phyloP scores from a whole-genome alignment of 2,888 invertebrate species.

The Crossocerus cetratus region DNA sequence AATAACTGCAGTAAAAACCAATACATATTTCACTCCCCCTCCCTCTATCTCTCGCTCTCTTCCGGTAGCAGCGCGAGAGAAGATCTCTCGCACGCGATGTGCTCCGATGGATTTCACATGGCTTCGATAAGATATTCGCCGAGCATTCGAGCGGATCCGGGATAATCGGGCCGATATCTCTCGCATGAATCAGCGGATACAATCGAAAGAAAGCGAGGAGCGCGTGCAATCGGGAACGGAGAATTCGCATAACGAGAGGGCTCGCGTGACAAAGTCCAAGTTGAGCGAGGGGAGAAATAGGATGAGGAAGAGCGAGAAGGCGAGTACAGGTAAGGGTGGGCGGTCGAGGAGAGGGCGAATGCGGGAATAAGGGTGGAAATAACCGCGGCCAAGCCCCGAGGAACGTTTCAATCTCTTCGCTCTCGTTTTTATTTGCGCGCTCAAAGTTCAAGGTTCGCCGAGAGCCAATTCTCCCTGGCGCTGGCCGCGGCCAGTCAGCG shows the following conservation, averaged over 20 bases:
- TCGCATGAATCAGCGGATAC: constrained; percentile 2
- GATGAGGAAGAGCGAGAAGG: background rate
- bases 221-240: constrained; percentile 10
- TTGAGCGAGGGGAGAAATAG: background rate
- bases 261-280: constrained; percentile 30
- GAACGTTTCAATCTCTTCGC: constrained; percentile 16
- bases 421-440: constrained; percentile 4
- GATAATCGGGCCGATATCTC: background rate
- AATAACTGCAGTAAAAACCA: too few species aligned
- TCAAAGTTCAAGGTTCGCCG: constrained; percentile 26
- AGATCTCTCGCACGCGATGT: background rate
- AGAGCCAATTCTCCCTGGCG: background rate
- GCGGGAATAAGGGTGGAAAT: constrained; percentile 15
- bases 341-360: background rate
- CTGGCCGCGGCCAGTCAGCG: too few species aligned
- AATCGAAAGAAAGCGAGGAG: background rate
- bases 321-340: background rate
- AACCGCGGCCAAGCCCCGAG: constrained; percentile 3
- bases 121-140: constrained; percentile 13
- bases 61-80: background rate
- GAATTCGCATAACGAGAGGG: constrained; percentile 1
- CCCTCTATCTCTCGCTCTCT: background rate
- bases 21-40: too few species aligned
- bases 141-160: constrained; percentile 2
- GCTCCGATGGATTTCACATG: constrained; percentile 11